Percentiles rank a stretch among this genome's conserved stretches.
These are phyloP conservation scores for Gobiocypris rarus DNA, from an alignment of 2,113 vertebrate species.

Conservation along the genomic window DNA sequence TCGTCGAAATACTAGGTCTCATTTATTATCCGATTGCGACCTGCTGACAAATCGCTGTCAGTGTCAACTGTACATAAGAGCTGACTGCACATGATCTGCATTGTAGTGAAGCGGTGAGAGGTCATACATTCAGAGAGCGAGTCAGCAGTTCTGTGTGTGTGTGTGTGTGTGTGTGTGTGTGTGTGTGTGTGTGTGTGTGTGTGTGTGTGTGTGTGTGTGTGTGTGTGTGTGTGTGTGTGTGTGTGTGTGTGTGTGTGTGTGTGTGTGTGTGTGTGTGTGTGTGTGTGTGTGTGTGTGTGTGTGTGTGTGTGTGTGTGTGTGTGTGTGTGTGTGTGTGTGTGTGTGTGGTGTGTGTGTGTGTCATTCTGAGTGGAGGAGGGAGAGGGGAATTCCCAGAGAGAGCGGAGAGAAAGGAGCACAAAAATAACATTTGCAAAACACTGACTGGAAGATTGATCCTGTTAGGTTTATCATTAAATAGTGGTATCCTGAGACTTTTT, in stretches of 20 bases:
- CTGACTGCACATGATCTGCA: background rate
- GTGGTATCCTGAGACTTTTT: background rate
- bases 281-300: no score
- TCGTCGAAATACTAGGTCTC: slow-evolving; percentile 33
- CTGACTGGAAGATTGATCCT: background rate
- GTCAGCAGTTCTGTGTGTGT: slow-evolving; percentile 29
- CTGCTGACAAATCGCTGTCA: background rate
- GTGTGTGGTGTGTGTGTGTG: no score
- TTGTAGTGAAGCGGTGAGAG: background rate
- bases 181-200: no score
- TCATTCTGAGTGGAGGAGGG: background rate
- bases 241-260: no score
- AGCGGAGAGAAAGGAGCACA: background rate
- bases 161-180: no score
- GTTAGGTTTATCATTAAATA: slow-evolving; percentile 8
- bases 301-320: no score
- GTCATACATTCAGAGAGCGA: background rate
- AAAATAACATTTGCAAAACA: background rate
- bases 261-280: no score
- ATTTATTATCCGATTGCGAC: background rate
- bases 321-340: no score
- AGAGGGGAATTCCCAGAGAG: slow-evolving; percentile 33
- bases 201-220: no score
- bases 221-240: no score
- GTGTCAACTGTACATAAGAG: background rate